phyloP scores from a whole-genome alignment of 2,113 vertebrate genomes.

The Lagopus leucura region DNA sequence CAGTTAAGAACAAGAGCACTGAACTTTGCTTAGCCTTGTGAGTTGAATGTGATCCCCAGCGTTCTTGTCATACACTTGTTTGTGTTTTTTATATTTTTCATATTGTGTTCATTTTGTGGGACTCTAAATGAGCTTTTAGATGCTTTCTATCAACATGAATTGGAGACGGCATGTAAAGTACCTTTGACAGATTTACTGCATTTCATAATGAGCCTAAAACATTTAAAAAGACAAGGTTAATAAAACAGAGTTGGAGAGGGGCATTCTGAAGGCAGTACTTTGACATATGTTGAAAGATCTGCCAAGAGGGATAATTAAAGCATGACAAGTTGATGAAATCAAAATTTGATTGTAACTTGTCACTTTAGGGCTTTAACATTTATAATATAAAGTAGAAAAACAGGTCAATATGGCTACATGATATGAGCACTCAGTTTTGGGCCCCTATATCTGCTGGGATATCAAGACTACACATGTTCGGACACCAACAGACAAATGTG shows the following conservation, averaged over 20 bases:
- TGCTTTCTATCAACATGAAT: conserved; percentile 34
- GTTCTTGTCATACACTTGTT: conserved; percentile 28
- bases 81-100: conserved; percentile 56
- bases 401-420: conserved; percentile 11
- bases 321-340: conserved; percentile 67
- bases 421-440: background rate
- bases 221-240: conserved; percentile 69
- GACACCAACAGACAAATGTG: background rate
- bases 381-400: conserved; percentile 31
- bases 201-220: conserved; percentile 49
- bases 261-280: conserved; percentile 33
- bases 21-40: conserved; percentile 28
- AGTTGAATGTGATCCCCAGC: conserved; percentile 1
- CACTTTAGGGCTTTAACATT: conserved; percentile 43
- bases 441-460: background rate
- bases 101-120: conserved; percentile 6
- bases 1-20: conserved; percentile 40
- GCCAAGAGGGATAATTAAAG: conserved; percentile 65
- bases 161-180: conserved; percentile 19
- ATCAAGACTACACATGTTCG: background rate
- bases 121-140: conserved; percentile 35
- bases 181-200: conserved; percentile 7
- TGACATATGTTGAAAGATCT: conserved; percentile 54
- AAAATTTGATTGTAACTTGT: conserved; percentile 65
- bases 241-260: conserved; percentile 42